Evolutionary conservation across 1,140 invertebrate genomes (phyloP).

Genomic region (Sinonovacula constricta): DNA sequence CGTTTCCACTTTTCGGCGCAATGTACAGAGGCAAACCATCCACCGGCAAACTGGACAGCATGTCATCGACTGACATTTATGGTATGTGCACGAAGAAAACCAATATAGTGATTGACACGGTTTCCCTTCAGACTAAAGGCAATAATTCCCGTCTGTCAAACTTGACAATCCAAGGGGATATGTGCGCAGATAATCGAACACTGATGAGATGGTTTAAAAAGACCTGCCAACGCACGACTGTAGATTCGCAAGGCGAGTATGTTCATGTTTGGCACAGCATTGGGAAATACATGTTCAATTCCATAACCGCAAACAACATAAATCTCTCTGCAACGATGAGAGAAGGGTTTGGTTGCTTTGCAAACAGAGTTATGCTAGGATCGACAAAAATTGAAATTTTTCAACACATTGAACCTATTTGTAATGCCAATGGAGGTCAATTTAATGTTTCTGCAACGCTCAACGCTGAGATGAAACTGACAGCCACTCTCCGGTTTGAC

Average conservation of each 20-base stretch:
- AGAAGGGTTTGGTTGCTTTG: too few relatives aligned
- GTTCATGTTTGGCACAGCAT: background rate
- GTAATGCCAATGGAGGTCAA: background rate
- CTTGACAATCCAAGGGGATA: background rate
- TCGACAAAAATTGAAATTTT: slow-evolving; percentile 1
- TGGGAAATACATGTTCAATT: too few relatives aligned
- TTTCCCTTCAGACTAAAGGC: background rate
- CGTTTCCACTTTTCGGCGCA: slow-evolving; percentile 69
- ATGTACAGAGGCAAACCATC: too few relatives aligned
- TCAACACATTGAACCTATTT: background rate
- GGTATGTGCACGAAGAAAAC: background rate
- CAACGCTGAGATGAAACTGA: background rate
- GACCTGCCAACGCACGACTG: background rate
- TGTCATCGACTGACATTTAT: slow-evolving; percentile 40
- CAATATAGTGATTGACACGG: background rate
- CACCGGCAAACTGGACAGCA: slow-evolving; percentile 56
- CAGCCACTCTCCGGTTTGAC: background rate
- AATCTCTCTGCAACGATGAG: too few relatives aligned
- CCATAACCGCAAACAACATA: too few relatives aligned
- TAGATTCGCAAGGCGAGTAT: too few relatives aligned
- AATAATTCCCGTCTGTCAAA: background rate
- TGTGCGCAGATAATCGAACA: background rate
- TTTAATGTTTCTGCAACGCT: background rate
- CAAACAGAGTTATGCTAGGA: background rate
- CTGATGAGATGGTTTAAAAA: background rate